These are phyloP conservation scores for Aythya fuligula DNA, from an alignment of 2,797 vertebrate genomes.

Conservation along the genomic window DNA sequence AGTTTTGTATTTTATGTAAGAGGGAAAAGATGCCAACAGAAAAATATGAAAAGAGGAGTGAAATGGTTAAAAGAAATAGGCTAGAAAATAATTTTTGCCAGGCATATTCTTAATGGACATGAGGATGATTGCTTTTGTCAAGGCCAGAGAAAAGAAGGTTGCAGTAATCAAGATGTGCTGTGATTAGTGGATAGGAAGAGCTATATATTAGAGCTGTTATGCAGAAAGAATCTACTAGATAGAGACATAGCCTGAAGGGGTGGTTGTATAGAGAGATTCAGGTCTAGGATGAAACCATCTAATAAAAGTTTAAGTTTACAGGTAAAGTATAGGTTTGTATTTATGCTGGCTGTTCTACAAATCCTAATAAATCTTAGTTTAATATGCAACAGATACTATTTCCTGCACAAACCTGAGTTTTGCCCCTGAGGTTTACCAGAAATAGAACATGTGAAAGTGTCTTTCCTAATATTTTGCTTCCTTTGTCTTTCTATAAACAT, in stretches of 20 bases:
- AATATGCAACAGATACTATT: background rate
- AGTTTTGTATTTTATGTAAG: background rate
- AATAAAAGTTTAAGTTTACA: background rate
- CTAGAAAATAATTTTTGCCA: conserved; percentile 39
- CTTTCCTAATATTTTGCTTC: background rate
- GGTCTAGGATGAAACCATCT: background rate
- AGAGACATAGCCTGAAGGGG: background rate
- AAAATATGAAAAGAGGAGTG: background rate
- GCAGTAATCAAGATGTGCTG: conserved; percentile 18
- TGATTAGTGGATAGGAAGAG: conserved; percentile 28
- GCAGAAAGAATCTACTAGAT: background rate
- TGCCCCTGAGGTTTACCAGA: background rate
- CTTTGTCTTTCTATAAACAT: background rate
- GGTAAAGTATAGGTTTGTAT: background rate
- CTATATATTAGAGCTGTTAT: conserved; percentile 3
- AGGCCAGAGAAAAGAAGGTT: conserved; percentile 39
- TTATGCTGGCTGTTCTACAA: background rate
- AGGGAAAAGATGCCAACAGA: background rate
- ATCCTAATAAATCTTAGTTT: conserved; percentile 12
- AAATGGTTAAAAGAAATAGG: conserved; percentile 26
- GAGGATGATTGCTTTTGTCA: conserved; percentile 39
- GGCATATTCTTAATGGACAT: conserved; percentile 18
- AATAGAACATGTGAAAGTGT: background rate
- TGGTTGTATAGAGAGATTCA: background rate
- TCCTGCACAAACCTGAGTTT: conserved; percentile 9